These are phyloP conservation scores for Climacteris rufus DNA, from an alignment of 2,113 vertebrate species.

Conservation along the genomic window DNA sequence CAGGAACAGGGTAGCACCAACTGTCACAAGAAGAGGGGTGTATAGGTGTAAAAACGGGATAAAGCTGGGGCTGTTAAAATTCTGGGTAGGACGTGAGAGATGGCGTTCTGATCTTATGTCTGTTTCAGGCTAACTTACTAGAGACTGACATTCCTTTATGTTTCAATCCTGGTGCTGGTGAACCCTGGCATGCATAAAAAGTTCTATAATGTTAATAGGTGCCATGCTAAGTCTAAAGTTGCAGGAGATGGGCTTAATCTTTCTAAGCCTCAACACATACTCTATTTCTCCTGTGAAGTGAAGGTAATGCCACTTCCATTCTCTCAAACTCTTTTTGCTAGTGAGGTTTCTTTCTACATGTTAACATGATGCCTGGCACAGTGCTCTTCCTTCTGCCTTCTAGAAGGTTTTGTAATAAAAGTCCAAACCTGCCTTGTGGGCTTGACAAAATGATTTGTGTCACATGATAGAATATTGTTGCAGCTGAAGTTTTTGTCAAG, in stretches of 20 bases:
- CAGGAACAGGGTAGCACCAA: slow-evolving; percentile 12
- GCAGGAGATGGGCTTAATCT: not conserved
- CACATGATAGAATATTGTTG: not conserved
- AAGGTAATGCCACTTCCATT: not conserved
- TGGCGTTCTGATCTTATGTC: not conserved
- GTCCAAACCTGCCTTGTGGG: not conserved
- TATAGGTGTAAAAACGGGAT: slow-evolving; percentile 1
- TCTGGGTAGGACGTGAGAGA: rapidly evolving
- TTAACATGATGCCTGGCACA: not conserved
- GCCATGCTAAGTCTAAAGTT: not conserved
- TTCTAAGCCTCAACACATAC: not conserved
- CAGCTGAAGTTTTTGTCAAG: not conserved
- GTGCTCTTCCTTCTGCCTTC: not conserved
- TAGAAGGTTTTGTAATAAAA: not conserved
- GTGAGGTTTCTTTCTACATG: rapidly evolving
- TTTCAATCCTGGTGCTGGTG: not conserved
- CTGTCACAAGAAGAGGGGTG: not conserved
- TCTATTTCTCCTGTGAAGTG: not conserved
- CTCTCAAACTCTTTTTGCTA: not conserved
- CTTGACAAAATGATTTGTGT: not conserved
- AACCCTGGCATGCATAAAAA: not conserved
- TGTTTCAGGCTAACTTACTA: not conserved
- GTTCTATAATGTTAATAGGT: not conserved
- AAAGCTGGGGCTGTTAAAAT: not conserved
- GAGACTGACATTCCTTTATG: not conserved